Conservation (phyloP, 2,113 vertebrate genomes). For the Epinephelus moara region DNA sequence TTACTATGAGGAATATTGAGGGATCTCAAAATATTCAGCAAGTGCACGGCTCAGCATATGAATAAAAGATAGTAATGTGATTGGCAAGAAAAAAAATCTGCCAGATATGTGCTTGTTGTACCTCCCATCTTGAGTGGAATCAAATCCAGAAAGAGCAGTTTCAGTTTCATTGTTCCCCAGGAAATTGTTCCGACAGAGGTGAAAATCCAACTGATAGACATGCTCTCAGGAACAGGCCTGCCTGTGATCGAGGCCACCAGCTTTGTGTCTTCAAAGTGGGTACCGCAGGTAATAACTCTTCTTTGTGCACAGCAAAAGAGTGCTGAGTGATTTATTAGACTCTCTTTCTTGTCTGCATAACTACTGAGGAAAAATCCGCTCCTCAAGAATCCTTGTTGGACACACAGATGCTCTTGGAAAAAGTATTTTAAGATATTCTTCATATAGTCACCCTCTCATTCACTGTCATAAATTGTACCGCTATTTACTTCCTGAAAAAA, state of each 20-base stretch:
- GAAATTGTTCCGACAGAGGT: conserved; percentile 91
- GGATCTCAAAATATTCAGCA: background rate
- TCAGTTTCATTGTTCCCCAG: conserved; percentile 81
- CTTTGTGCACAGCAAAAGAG: conserved; percentile 52
- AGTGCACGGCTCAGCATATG: conserved; percentile 2
- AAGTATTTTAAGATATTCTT: conserved; percentile 28
- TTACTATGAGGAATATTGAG: conserved; percentile 21
- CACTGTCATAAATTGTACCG: conserved; percentile 31
- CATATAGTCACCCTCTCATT: conserved; percentile 12
- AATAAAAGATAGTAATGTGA: conserved; percentile 27
- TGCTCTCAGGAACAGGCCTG: conserved; percentile 92
- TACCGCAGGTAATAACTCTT: conserved; percentile 91
- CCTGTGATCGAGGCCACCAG: conserved; percentile 94
- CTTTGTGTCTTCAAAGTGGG: conserved; percentile 97
- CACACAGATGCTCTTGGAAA: conserved; percentile 39
- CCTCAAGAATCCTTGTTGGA: conserved; percentile 31
- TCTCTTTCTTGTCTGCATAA: conserved; percentile 59
- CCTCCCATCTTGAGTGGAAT: conserved; percentile 47
- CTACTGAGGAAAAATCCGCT: conserved; percentile 26
- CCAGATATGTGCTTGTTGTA: conserved; percentile 28
- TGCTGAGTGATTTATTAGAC: conserved; percentile 75
- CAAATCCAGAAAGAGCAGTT: conserved; percentile 54
- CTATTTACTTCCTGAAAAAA: conserved; percentile 27
- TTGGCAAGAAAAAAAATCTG: conserved; percentile 13
- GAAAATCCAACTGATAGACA: conserved; percentile 95